Percentiles rank a stretch among this genome's conserved stretches.
Conservation (phyloP, 2,797 vertebrate genomes). For the Chelon auratus region DNA sequence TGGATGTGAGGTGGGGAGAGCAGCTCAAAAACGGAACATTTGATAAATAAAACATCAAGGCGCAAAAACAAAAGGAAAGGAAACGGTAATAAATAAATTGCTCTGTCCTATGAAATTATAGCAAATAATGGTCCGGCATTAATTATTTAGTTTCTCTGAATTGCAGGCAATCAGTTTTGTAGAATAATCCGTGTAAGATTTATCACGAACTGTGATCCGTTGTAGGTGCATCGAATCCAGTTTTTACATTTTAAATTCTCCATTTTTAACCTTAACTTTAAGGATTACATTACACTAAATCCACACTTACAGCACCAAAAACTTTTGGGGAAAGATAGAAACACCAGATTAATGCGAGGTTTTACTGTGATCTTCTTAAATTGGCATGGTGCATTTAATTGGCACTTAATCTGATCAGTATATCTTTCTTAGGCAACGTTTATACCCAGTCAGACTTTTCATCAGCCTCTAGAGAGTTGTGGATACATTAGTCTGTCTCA, state of each 20-base stretch:
- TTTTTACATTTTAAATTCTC: not conserved
- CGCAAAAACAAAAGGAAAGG: too few species aligned
- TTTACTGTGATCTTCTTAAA: slow-evolving; percentile 21
- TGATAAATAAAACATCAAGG: not conserved
- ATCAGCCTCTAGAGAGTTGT: not conserved
- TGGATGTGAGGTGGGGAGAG: not conserved
- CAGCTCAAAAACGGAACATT: not conserved
- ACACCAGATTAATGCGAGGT: slow-evolving; percentile 5
- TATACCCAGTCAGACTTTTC: not conserved
- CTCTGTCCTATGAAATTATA: not conserved
- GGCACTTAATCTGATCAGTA: slow-evolving; percentile 16
- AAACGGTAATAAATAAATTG: not conserved
- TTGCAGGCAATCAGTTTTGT: not conserved
- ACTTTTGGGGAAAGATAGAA: not conserved
- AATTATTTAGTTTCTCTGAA: not conserved
- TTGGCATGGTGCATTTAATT: slow-evolving; percentile 9
- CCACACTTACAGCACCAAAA: not conserved
- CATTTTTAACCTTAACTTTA: not conserved
- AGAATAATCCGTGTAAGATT: not conserved
- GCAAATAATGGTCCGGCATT: not conserved
- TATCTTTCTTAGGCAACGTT: slow-evolving; percentile 6
- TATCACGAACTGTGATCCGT: not conserved
- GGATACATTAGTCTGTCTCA: not conserved
- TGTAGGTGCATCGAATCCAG: too few species aligned
- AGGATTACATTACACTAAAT: not conserved